Evolutionary conservation across 2,888 invertebrate genomes (phyloP), one percentile per base, ranked within the genome.

Genomic region (Rhagium mordax): DNA sequence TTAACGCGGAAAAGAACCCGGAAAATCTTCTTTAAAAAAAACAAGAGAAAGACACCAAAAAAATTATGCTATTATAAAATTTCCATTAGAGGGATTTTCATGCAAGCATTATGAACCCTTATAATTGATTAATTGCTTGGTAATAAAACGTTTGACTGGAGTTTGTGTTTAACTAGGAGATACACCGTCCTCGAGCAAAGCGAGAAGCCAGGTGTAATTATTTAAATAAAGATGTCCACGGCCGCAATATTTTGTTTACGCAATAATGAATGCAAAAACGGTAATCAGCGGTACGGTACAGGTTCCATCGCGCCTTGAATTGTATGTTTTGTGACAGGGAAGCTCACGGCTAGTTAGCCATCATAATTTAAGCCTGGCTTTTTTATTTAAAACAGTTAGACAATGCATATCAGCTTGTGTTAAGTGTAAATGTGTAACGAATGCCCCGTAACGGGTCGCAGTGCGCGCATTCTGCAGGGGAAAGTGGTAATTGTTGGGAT

Each of bases 231-330:
- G 49, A 49, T n/a, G 27, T 24, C 47, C 21, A 24, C 55, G 24
- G 24, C 18, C 15, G n/a, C 49, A 8, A 41, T 62, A 62, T 62
- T 62, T 65, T 65, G 51, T 65, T 53, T 51, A 53, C 27, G 51
- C 29, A 10, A 18, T 65, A 65, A 65, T 51, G 49, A 65, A 51
- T 65, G 65, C 65, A 65, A 65, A 65, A 65, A 65, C 65, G 65
- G 51, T 65, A 65, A 65, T 65, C 65, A 53, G 65, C 18, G 65
- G 65, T 65, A 65, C 65, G 20, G 51, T 29, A 65, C 51, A 27
- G 15, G 27, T 27, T 15, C 27, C 57, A 59, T 29, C 57, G 29
- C 57, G 8, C 18, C 53, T 51, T 18, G 20, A 8, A 15, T 29
- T 51, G 16, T 53, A 27, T 65, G 16, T 51, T 65, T 65, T 27